Conservation (phyloP, 2,888 invertebrate species). For the Drosophila picticornis region DNA sequence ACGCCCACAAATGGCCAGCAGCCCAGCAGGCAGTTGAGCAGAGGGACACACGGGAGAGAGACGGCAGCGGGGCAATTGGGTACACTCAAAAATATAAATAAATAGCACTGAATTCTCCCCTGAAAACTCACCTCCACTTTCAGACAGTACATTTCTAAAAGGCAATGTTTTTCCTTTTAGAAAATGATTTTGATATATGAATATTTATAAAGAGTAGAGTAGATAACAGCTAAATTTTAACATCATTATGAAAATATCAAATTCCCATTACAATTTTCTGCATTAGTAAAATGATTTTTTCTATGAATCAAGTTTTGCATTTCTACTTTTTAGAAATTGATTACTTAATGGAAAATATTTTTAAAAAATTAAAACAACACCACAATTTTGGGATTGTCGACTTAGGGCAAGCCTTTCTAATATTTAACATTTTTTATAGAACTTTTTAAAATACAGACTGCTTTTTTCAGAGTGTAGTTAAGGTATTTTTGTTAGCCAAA, state of each 20-base stretch:
- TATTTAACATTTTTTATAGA: not conserved
- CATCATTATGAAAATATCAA: too few relatives aligned
- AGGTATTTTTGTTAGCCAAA: slow-evolving; percentile 32
- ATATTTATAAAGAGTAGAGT: not conserved
- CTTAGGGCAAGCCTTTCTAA: not conserved
- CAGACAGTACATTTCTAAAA: not conserved
- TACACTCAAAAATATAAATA: not conserved
- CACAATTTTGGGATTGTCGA: not conserved
- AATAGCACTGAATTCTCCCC: not conserved
- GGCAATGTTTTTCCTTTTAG: not conserved
- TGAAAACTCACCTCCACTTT: not conserved
- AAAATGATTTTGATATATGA: too few relatives aligned
- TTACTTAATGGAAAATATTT: too few relatives aligned
- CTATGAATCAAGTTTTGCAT: not conserved
- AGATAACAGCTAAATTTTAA: not conserved
- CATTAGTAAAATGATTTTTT: fast-evolving
- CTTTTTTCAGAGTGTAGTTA: not conserved
- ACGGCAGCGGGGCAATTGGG: not conserved
- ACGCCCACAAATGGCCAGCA: slow-evolving; percentile 49
- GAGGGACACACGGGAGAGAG: slow-evolving; percentile 10
- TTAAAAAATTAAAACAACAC: not conserved
- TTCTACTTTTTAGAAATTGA: not conserved
- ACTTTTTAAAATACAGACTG: not conserved
- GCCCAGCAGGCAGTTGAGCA: slow-evolving; percentile 12
- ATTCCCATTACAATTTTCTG: not conserved